These are phyloP conservation scores for Probosciger aterrimus DNA, from an alignment of 2,113 vertebrate species.

Conservation along the genomic window DNA sequence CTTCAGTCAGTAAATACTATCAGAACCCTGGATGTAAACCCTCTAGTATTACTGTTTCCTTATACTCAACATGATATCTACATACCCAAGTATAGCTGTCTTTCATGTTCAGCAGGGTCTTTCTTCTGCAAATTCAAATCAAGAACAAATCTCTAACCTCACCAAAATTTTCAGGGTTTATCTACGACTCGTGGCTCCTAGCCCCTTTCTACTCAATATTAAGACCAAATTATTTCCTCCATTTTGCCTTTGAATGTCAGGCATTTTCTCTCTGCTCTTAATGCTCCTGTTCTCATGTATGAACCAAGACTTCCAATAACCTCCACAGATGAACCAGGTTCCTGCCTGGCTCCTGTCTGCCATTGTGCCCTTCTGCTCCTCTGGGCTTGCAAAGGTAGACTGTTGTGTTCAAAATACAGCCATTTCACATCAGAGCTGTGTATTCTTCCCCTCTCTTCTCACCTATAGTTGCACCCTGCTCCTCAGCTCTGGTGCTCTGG, in stretches of 20 bases:
- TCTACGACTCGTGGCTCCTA: not conserved
- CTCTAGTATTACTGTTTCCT: not conserved
- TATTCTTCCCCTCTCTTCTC: not conserved
- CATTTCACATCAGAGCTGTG: not conserved
- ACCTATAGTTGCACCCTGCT: not conserved
- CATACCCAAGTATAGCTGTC: not conserved
- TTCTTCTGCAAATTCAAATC: not conserved
- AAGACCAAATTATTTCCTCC: not conserved
- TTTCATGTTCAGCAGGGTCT: not conserved
- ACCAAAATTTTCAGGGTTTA: not conserved
- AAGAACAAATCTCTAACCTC: not conserved
- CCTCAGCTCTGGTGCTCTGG: not conserved
- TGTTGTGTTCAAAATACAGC: not conserved
- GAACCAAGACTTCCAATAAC: not conserved
- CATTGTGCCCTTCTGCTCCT: not conserved
- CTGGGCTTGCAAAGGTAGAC: not conserved
- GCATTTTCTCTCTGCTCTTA: not conserved
- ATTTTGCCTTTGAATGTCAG: not conserved
- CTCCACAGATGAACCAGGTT: not conserved
- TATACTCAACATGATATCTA: not conserved
- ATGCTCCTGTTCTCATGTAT: not conserved
- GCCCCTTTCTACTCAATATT: not conserved
- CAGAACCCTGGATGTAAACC: not conserved
- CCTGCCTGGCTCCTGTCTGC: not conserved
- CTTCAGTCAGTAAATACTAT: not conserved